A percentile compares a stretch with the other conserved stretches of the same genome.
These are phyloP conservation scores for Caenorhabditis drosophilae DNA, from an alignment of 2,888 invertebrate species.

Conservation along the genomic window DNA sequence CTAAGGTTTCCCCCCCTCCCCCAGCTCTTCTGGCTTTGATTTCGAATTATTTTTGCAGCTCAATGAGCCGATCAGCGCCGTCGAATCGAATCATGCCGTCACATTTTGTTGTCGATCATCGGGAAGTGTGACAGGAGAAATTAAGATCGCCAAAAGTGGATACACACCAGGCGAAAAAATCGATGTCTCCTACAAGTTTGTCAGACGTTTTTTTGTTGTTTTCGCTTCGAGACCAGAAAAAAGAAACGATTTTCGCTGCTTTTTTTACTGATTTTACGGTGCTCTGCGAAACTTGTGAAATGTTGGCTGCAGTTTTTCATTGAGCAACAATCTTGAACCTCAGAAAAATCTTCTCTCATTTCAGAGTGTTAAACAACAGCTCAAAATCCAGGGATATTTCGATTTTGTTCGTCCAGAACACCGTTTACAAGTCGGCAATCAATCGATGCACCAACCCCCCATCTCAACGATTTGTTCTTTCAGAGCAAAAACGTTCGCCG, in stretches of 20 bases:
- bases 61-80: conserved; percentile 50
- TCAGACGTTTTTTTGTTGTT: not conserved
- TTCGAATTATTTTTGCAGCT: conserved; percentile 55
- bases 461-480: too few species aligned
- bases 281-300: too few species aligned
- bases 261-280: too few species aligned
- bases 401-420: conserved; percentile 40
- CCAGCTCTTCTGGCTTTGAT: too few species aligned
- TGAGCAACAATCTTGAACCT: too few species aligned
- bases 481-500: conserved; percentile 67
- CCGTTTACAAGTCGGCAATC: conserved; percentile 36
- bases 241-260: too few species aligned
- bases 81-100: conserved; percentile 59
- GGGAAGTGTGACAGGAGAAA: conserved; percentile 59
- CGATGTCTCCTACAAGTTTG: conserved; percentile 37
- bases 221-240: too few species aligned
- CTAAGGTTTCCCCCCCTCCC: too few species aligned
- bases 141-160: conserved; percentile 58
- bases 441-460: too few species aligned
- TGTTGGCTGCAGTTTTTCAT: too few species aligned
- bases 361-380: conserved; percentile 43
- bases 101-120: conserved; percentile 62
- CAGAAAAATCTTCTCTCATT: not conserved
- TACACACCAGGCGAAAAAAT: conserved; percentile 65
- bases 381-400: conserved; percentile 26